Evolutionary conservation across 2,797 vertebrate species (phyloP).

Genomic region (Sitta carolinensis): DNA sequence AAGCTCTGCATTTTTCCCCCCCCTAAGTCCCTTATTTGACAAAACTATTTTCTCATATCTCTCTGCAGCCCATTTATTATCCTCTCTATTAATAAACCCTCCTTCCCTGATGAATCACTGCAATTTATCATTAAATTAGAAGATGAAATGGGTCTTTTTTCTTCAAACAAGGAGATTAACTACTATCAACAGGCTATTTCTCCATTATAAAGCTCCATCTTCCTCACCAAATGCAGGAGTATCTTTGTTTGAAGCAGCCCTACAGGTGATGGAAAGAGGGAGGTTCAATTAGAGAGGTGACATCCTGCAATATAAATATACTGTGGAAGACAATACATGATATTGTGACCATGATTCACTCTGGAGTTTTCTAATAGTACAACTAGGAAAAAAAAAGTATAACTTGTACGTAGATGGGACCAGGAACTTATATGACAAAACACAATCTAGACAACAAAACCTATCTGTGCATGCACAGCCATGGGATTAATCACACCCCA

Average conservation of each 20-base stretch:
- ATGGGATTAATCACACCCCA: neutral
- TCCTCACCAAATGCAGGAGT: neutral
- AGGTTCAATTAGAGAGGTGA: neutral
- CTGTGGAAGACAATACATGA: conserved; percentile 8
- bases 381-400: neutral
- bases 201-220: conserved; percentile 48
- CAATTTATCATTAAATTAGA: conserved; percentile 65
- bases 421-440: neutral
- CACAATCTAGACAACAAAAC: neutral
- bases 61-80: conserved; percentile 10
- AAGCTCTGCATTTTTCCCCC: neutral
- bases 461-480: neutral
- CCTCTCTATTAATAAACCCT: conserved; percentile 27
- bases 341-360: neutral
- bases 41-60: conserved; percentile 33
- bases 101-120: conserved; percentile 40
- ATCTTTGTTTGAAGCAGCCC: neutral
- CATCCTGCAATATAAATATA: neutral
- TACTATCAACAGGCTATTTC: conserved; percentile 45
- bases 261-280: neutral
- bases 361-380: neutral
- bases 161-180: conserved; percentile 50
- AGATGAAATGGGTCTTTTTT: conserved; percentile 14
- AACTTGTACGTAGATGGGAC: neutral
- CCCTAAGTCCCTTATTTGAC: neutral